Conservation (phyloP, 2,888 invertebrate species). For the Nemapogon koenigi region DNA sequence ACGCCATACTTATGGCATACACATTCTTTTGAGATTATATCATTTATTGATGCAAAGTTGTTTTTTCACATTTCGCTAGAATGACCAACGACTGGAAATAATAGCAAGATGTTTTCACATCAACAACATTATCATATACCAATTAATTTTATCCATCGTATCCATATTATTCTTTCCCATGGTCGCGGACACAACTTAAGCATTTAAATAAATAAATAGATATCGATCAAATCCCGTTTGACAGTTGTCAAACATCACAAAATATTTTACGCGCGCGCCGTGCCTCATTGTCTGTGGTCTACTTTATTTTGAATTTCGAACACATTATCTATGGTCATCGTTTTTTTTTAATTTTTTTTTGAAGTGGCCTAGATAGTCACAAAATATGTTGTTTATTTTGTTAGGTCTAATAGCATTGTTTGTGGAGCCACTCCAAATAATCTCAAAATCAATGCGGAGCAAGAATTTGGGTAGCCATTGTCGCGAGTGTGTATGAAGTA, state of each 20-base stretch:
- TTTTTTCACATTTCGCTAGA: too few species aligned
- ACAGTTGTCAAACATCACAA: constrained; percentile 58
- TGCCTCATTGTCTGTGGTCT: constrained; percentile 35
- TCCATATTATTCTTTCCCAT: constrained; percentile 4
- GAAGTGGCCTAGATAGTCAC: constrained; percentile 16
- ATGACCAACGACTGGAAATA: too few species aligned
- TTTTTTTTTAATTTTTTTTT: constrained; percentile 28
- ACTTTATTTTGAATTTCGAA: constrained; percentile 39
- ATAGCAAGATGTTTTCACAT: too few species aligned
- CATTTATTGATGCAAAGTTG: too few species aligned
- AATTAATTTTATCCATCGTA: too few species aligned
- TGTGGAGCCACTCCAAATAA: constrained; percentile 43
- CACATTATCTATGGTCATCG: constrained; percentile 36
- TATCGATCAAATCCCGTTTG: constrained; percentile 43
- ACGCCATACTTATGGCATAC: too few species aligned
- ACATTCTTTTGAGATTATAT: too few species aligned
- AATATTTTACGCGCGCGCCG: constrained; percentile 54
- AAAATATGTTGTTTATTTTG: constrained; percentile 53
- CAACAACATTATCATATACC: too few species aligned
- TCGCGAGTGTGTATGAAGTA: background rate
- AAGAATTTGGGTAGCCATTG: constrained; percentile 5
- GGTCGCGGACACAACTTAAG: constrained; percentile 1
- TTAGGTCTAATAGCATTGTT: constrained; percentile 54
- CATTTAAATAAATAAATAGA: constrained; percentile 37
- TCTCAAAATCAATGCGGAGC: background rate